phyloP scores from a whole-genome alignment of 2,113 vertebrate genomes.

The Myrmecophaga tridactyla region DNA sequence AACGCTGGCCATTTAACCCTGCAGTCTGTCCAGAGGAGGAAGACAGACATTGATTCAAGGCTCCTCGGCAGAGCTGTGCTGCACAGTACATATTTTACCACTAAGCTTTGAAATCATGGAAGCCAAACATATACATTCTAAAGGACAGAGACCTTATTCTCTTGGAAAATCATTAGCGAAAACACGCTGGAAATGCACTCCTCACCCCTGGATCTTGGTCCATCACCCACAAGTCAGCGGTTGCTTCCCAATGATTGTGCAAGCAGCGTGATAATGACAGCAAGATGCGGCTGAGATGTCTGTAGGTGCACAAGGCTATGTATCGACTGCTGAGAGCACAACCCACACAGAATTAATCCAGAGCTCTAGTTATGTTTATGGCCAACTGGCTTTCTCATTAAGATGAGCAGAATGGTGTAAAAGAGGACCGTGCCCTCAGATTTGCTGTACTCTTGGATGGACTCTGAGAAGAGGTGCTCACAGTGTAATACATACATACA shows the following conservation, averaged over 20 bases:
- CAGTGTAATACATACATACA: neutral
- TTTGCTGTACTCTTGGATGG: neutral
- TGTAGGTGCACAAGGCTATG: conserved; percentile 11
- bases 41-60: conserved; percentile 62
- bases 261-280: neutral
- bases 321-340: neutral
- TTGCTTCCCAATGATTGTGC: conserved; percentile 47
- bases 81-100: conserved; percentile 40
- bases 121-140: conserved; percentile 39
- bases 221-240: neutral
- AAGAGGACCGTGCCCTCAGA: neutral
- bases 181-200: conserved; percentile 1
- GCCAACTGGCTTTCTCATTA: conserved; percentile 57
- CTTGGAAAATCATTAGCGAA: conserved; percentile 56
- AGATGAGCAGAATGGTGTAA: conserved; percentile 14
- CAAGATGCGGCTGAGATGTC: neutral
- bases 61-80: neutral
- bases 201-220: neutral
- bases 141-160: conserved; percentile 17
- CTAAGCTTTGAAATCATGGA: conserved; percentile 45
- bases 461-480: neutral
- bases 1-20: conserved; percentile 75
- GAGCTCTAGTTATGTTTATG: conserved; percentile 17
- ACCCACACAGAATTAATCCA: neutral
- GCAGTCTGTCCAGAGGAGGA: conserved; percentile 67